Base-by-base conservation (phyloP, 2,797 vertebrate species). In the Rallus crepitans region DNA sequence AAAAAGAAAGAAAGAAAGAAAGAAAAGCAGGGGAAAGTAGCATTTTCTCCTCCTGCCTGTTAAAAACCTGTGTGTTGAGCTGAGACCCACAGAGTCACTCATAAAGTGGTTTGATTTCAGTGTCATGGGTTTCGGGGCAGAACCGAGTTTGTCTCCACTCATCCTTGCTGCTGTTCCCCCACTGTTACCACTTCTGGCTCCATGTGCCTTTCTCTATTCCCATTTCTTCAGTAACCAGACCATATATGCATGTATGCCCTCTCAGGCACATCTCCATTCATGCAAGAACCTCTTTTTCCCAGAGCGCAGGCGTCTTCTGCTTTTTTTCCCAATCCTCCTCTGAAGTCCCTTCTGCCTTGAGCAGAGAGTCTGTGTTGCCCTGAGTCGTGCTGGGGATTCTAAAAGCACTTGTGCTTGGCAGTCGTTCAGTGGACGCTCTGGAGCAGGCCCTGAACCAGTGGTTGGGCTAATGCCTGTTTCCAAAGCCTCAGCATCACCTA, bases 31-130 rank as follows among this genome's bases (percentile, higher is more conserved):
- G 8, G 12, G 45, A 27, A 94, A 80, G 60, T 40, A 81, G 61
- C 40, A n/a, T 93, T 95, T 96, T 93, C 70, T 84, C 64, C n/a
- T 77, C 40, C 30, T 66, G 65, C 71, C 71, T 87, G 69, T 65
- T 92, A 75, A 88, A 76, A 95, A 64, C 45, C 57, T 75, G 47
- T 59, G 53, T n/a, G 84, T 50, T 50, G 82, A 85, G 68, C 53
- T 72, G 92, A 88, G 91, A 84, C 82, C 15, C 66, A 37, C 10
- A 5, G 20, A 47, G 37, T 1, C 7, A 33, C 64, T 89, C 17
- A 5, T 33, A 70, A 75, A 94, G 76, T 0, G 3, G 17, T 92
- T 84, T 82, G 56, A 64, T 71, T 91, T 85, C 65, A 47, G 79
- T 65, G 52, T 47, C 71, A 25, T 12, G 47, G 50, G 76, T 80